These are phyloP conservation scores for Apodemia mormo DNA, from an alignment of 2,888 invertebrate genomes.

Conservation along the genomic window DNA sequence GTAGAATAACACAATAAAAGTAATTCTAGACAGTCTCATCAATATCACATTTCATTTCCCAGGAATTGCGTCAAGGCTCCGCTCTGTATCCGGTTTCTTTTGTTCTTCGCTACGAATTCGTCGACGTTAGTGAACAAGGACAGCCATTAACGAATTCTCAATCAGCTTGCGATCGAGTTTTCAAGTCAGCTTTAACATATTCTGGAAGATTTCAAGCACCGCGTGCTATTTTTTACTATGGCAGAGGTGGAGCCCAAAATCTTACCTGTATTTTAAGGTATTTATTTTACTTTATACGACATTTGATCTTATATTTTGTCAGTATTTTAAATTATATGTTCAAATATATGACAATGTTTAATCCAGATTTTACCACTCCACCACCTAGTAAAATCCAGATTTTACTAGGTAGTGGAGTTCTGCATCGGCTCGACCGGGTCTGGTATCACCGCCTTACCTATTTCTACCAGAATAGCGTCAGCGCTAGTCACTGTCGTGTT, in stretches of 20 bases:
- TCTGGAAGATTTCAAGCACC: constrained; percentile 88
- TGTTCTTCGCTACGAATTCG: constrained; percentile 90
- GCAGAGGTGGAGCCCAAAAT: constrained; percentile 89
- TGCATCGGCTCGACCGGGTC: no score
- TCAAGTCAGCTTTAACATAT: constrained; percentile 78
- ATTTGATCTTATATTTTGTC: no score
- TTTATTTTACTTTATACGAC: constrained; percentile 19
- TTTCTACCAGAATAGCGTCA: no score
- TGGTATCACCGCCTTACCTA: no score
- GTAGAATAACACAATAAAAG: no score
- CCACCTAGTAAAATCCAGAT: no score
- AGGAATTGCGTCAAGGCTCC: constrained; percentile 88
- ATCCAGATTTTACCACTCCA: no score
- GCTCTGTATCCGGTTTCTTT: constrained; percentile 90
- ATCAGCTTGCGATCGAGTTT: constrained; percentile 84
- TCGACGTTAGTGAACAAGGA: constrained; percentile 87
- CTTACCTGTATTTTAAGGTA: constrained; percentile 87
- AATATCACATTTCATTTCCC: constrained; percentile 40
- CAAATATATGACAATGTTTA: no score
- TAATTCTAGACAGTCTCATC: neutral
- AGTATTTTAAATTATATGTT: no score
- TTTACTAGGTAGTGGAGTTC: no score
- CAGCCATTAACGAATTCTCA: constrained; percentile 80
- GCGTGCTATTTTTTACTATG: constrained; percentile 90
- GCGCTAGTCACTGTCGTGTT: no score